These are phyloP conservation scores for Cheumatopsyche charites DNA, from an alignment of 1,140 invertebrate genomes.

Conservation along the genomic window DNA sequence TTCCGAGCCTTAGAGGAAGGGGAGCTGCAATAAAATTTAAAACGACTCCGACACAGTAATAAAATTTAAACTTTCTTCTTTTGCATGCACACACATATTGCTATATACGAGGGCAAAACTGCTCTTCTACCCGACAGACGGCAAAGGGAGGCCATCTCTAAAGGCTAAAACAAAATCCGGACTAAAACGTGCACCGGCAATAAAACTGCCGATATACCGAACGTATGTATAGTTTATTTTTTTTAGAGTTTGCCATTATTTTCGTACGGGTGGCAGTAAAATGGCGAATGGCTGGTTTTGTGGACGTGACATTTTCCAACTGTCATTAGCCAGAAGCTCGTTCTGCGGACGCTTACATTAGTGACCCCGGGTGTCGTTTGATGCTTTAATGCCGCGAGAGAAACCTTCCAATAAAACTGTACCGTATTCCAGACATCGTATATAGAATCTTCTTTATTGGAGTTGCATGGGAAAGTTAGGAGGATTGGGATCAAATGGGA, in stretches of 20 bases:
- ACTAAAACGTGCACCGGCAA: neutral
- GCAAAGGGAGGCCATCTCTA: neutral
- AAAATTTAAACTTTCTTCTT: slow-evolving; percentile 49
- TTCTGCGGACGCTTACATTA: slow-evolving; percentile 41
- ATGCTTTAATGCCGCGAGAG: slow-evolving; percentile 42
- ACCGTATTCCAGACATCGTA: slow-evolving; percentile 1
- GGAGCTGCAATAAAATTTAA: slow-evolving; percentile 49
- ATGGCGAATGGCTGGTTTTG: neutral
- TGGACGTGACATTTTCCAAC: slow-evolving; percentile 15
- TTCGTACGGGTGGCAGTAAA: neutral
- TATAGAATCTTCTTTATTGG: slow-evolving; percentile 31
- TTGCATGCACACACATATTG: slow-evolving; percentile 38
- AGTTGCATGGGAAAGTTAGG: slow-evolving; percentile 3
- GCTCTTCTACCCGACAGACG: slow-evolving; percentile 7
- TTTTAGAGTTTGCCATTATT: slow-evolving; percentile 4
- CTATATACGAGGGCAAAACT: slow-evolving; percentile 34
- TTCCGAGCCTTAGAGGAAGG: slow-evolving; percentile 23
- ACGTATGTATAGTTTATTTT: neutral
- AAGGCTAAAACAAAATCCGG: neutral
- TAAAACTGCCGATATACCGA: neutral
- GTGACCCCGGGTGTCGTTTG: slow-evolving; percentile 20
- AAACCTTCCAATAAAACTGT: slow-evolving; percentile 36
- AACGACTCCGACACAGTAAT: slow-evolving; percentile 47
- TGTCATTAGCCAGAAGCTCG: slow-evolving; percentile 42
- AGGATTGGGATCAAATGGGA: neutral